phyloP scores from a whole-genome alignment of 1,140 invertebrate genomes.

The Eulimnadia texana region DNA sequence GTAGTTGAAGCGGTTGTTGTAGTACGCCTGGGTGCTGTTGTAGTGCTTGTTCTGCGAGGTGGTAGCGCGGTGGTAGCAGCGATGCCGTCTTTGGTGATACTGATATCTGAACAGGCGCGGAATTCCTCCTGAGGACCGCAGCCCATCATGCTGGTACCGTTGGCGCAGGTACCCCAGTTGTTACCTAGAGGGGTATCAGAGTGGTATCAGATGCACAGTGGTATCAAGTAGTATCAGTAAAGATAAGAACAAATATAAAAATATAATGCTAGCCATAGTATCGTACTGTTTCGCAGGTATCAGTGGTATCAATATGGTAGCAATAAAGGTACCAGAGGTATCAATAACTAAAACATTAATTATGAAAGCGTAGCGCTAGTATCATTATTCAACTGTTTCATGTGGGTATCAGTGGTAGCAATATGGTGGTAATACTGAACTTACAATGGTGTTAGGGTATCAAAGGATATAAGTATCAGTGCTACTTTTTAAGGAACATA shows the following conservation, averaged over 20 bases:
- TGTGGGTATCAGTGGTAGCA: too few relatives aligned
- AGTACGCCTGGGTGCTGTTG: background rate
- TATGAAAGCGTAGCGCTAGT: too few relatives aligned
- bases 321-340: too few relatives aligned
- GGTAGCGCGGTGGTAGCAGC: background rate
- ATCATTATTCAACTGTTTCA: too few relatives aligned
- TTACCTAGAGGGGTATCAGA: slow-evolving; percentile 15
- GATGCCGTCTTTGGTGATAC: slow-evolving; percentile 35
- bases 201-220: background rate
- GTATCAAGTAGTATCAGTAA: background rate
- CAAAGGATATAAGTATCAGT: too few relatives aligned
- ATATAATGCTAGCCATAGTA: too few relatives aligned
- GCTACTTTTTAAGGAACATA: background rate
- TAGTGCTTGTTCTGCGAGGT: background rate
- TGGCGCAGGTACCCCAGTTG: slow-evolving; percentile 23
- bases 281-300: too few relatives aligned
- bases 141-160: slow-evolving; percentile 43
- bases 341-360: too few relatives aligned
- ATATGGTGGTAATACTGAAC: too few relatives aligned
- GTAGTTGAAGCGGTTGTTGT: background rate
- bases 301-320: too few relatives aligned
- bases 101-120: slow-evolving; percentile 65
- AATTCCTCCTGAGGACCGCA: slow-evolving; percentile 79
- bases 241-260: background rate
- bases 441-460: too few relatives aligned